Conservation (phyloP, 2,888 invertebrate genomes). For the Brachylomia viminalis region DNA sequence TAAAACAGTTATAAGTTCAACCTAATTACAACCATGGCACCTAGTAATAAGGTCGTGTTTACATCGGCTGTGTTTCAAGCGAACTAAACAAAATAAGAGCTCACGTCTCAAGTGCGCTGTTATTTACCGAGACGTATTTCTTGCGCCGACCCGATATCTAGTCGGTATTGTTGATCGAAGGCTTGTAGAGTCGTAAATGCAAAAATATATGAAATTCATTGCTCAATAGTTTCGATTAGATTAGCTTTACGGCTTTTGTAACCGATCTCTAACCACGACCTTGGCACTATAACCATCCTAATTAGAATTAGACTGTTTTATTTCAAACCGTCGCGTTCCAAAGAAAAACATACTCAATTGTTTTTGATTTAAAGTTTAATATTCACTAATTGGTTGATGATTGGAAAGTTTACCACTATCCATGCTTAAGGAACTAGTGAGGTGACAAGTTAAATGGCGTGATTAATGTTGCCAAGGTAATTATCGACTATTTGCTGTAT, state of each 20-base stretch:
- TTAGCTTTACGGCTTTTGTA: neutral
- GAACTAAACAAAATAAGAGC: too few species aligned
- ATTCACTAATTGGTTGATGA: neutral
- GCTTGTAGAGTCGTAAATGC: neutral
- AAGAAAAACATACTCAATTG: constrained; percentile 14
- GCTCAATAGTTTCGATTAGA: neutral
- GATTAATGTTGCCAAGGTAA: constrained; percentile 47
- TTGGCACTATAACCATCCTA: neutral
- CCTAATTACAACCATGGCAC: too few species aligned
- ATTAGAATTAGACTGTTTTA: neutral
- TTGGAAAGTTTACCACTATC: constrained; percentile 51
- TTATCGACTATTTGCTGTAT: constrained; percentile 27
- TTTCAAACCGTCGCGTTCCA: neutral
- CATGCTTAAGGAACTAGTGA: constrained; percentile 52
- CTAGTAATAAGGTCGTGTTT: too few species aligned
- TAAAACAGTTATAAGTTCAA: too few species aligned
- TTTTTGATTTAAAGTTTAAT: constrained; percentile 19
- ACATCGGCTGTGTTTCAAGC: too few species aligned
- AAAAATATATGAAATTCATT: neutral
- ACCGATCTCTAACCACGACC: constrained; percentile 16
- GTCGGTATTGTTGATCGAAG: too few species aligned
- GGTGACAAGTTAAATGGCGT: constrained; percentile 54
- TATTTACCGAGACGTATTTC: too few species aligned
- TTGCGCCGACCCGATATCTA: too few species aligned
- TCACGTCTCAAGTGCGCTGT: too few species aligned